phyloP scores from a whole-genome alignment of 2,888 invertebrate species.

The Agriopis aurantiaria region DNA sequence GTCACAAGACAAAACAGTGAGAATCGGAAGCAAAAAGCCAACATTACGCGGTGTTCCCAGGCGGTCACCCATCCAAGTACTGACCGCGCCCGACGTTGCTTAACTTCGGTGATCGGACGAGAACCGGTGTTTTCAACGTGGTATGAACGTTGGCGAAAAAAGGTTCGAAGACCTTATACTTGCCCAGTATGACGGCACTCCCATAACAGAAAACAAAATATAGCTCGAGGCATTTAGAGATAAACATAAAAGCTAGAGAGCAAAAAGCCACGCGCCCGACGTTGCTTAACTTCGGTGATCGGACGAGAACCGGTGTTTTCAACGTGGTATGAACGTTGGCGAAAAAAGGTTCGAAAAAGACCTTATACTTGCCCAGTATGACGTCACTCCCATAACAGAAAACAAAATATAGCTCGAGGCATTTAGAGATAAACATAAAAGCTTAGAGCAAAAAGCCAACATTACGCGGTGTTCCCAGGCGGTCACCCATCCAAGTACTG shows the following conservation, averaged over 20 bases:
- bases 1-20: too few relatives aligned
- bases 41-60: constrained; percentile 76
- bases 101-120: constrained; percentile 82
- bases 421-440: neutral
- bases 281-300: constrained; percentile 81
- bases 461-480: constrained; percentile 77
- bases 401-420: too few relatives aligned
- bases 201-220: too few relatives aligned
- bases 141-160: constrained; percentile 67
- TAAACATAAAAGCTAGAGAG: neutral
- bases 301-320: constrained; percentile 63
- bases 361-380: too few relatives aligned
- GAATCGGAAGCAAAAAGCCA: constrained; percentile 66
- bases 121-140: constrained; percentile 78
- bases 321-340: constrained; percentile 50
- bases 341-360: too few relatives aligned
- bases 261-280: constrained; percentile 75
- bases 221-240: too few relatives aligned
- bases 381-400: too few relatives aligned
- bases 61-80: constrained; percentile 83
- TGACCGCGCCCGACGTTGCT: constrained; percentile 79
- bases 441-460: constrained; percentile 62
- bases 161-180: neutral
- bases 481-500: constrained; percentile 81
- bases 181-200: too few relatives aligned